phyloP scores from a whole-genome alignment of 2,113 vertebrate genomes.

The Lophochroa leadbeateri region DNA sequence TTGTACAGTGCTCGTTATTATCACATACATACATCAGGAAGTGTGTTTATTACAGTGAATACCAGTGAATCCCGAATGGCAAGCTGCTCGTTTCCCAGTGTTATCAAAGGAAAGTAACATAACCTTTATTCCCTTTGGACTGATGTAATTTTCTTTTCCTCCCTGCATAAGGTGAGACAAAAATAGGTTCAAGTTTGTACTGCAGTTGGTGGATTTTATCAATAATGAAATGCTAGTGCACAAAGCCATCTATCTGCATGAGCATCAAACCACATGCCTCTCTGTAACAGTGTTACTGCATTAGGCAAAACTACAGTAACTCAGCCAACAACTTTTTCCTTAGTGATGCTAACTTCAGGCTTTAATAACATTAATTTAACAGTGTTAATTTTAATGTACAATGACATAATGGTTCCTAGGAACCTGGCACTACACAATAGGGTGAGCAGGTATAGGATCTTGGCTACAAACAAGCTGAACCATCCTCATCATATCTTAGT shows the following conservation, averaged over 20 bases:
- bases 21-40: background rate
- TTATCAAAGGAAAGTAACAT: slow-evolving; percentile 6
- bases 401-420: background rate
- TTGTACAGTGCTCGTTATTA: background rate
- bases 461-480: background rate
- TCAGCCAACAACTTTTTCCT: background rate
- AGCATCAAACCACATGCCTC: background rate
- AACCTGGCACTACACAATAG: background rate
- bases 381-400: background rate
- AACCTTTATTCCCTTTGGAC: background rate
- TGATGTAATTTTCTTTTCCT: background rate
- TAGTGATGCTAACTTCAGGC: background rate
- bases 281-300: background rate
- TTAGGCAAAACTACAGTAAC: background rate
- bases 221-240: background rate
- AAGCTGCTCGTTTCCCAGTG: background rate
- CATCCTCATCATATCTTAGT: background rate
- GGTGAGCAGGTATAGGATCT: background rate
- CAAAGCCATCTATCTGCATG: background rate
- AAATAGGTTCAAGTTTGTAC: background rate
- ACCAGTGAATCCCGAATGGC: background rate
- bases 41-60: background rate
- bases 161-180: background rate
- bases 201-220: background rate
- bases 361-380: background rate